Conservation (phyloP, 2,888 invertebrate species). For the Allophyes oxyacanthae region DNA sequence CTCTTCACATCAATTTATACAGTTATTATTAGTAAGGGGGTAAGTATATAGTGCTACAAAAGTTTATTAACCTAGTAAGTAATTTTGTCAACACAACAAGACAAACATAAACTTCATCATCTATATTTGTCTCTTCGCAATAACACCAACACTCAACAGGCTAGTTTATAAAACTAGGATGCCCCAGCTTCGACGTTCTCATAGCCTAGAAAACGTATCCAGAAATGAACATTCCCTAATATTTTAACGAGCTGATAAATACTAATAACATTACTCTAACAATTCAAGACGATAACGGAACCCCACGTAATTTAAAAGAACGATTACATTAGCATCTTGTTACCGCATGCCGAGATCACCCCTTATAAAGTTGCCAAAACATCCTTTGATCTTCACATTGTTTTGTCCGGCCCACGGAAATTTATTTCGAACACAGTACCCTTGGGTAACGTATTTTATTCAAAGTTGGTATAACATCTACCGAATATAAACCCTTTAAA, state of each 20-base stretch:
- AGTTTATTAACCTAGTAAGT: conserved; percentile 2
- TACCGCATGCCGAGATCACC: conserved; percentile 71
- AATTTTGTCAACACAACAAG: conserved; percentile 16
- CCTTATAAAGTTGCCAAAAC: conserved; percentile 74
- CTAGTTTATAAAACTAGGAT: conserved; percentile 7
- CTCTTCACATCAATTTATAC: too few species aligned
- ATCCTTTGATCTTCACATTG: conserved; percentile 76
- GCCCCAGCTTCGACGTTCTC: neutral
- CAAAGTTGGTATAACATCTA: conserved; percentile 54
- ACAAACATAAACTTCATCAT: conserved; percentile 18
- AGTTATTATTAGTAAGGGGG: too few species aligned
- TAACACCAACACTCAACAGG: neutral
- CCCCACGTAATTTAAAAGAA: conserved; percentile 70
- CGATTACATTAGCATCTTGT: conserved; percentile 78
- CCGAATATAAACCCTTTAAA: conserved; percentile 46
- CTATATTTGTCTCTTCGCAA: conserved; percentile 12
- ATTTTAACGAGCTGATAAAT: conserved; percentile 65
- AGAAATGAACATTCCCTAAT: conserved; percentile 45
- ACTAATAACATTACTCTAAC: conserved; percentile 64
- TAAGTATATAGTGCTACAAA: too few species aligned
- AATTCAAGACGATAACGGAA: conserved; percentile 60
- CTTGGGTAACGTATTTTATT: conserved; percentile 73
- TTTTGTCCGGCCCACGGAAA: conserved; percentile 80
- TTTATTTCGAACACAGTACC: conserved; percentile 67
- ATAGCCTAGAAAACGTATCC: conserved; percentile 30